Percentiles rank a stretch among this genome's conserved stretches.
phyloP scores from a whole-genome alignment of 2,888 invertebrate genomes.

The Brenthis ino region DNA sequence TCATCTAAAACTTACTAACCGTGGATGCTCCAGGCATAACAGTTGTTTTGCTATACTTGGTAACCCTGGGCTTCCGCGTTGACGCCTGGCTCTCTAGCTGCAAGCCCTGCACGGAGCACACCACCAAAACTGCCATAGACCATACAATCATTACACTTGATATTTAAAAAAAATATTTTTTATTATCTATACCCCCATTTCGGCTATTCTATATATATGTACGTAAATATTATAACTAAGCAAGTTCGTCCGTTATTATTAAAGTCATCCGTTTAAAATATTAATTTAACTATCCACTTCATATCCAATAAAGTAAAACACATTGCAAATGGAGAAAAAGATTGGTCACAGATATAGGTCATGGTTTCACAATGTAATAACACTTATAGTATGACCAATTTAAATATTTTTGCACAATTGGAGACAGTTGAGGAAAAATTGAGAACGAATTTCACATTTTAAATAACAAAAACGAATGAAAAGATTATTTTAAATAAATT shows the following conservation, averaged over 20 bases:
- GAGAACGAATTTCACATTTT: neutral
- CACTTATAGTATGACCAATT: too few species aligned
- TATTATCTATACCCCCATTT: neutral
- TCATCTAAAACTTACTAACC: conserved; percentile 51
- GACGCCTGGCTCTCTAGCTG: conserved; percentile 83
- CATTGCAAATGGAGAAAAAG: too few species aligned
- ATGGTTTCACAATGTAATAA: too few species aligned
- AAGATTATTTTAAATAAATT: conserved; percentile 7
- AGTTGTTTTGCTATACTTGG: conserved; percentile 84
- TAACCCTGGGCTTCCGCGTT: conserved; percentile 84
- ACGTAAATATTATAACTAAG: neutral
- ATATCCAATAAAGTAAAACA: too few species aligned
- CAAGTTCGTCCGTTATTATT: too few species aligned
- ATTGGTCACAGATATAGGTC: too few species aligned
- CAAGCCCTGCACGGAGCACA: conserved; percentile 71
- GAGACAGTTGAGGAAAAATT: too few species aligned
- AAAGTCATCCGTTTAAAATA: too few species aligned
- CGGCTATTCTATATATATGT: neutral
- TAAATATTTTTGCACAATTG: too few species aligned
- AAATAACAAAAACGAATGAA: neutral
- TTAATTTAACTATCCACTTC: too few species aligned
- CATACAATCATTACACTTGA: conserved; percentile 46
- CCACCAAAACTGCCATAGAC: conserved; percentile 70
- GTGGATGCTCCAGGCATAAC: conserved; percentile 70
- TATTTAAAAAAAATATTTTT: neutral